Evolutionary conservation across 1,140 invertebrate genomes (phyloP).

Genomic region (Dysdera silvatica): DNA sequence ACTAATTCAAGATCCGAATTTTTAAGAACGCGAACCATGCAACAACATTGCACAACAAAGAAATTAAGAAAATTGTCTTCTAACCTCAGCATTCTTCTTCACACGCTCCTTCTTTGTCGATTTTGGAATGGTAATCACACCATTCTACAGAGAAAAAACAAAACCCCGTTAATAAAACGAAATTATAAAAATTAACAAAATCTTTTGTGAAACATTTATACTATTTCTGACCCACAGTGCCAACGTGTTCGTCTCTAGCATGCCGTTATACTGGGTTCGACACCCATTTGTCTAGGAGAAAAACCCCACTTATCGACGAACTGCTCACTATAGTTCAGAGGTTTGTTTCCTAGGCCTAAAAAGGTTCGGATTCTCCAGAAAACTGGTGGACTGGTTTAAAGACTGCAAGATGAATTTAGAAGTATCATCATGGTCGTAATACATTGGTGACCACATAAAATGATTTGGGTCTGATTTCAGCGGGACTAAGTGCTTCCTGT

Average conservation of each 20-base stretch:
- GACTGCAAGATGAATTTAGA: too few relatives aligned
- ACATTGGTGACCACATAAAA: too few relatives aligned
- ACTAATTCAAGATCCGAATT: too few relatives aligned
- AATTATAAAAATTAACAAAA: not conserved
- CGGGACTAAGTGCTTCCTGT: too few relatives aligned
- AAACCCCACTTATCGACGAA: not conserved
- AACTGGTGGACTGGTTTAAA: not conserved
- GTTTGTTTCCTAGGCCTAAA: too few relatives aligned
- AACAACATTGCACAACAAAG: too few relatives aligned
- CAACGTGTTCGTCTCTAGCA: not conserved
- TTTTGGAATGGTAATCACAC: constrained; percentile 44
- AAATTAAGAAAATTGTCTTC: too few relatives aligned
- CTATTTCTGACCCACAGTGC: not conserved
- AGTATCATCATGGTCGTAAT: too few relatives aligned
- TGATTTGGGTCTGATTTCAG: too few relatives aligned
- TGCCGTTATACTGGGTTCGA: not conserved
- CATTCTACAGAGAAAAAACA: constrained; percentile 36
- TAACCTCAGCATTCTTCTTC: constrained; percentile 40
- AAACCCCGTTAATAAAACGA: not conserved
- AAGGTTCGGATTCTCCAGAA: too few relatives aligned
- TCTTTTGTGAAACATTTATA: not conserved
- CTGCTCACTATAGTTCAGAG: too few relatives aligned
- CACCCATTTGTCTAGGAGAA: not conserved
- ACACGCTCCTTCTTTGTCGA: constrained; percentile 40
- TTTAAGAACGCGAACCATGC: too few relatives aligned